Evolutionary conservation across 2,888 invertebrate species (phyloP).

Genomic region (Neoascia interrupta): DNA sequence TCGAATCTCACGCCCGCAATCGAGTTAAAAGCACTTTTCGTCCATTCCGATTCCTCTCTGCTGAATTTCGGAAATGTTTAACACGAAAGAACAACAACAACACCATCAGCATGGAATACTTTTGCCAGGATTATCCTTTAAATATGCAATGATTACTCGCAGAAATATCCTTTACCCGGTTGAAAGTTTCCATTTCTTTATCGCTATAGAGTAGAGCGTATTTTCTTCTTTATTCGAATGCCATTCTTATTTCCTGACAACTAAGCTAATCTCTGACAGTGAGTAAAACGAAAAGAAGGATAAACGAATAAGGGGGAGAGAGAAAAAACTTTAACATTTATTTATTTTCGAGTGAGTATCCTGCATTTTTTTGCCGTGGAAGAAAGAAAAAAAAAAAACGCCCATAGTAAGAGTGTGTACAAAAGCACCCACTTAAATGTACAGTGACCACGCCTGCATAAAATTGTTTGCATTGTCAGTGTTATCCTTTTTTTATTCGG

Average conservation of each 20-base stretch:
- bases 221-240: slow-evolving; percentile 43
- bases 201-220: slow-evolving; percentile 24
- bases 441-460: slow-evolving; percentile 50
- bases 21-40: slow-evolving; percentile 16
- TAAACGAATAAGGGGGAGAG: neutral
- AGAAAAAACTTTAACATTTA: slow-evolving; percentile 14
- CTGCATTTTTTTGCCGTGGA: neutral
- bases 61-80: slow-evolving; percentile 21
- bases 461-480: slow-evolving; percentile 55
- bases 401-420: slow-evolving; percentile 15
- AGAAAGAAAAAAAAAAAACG: no score
- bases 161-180: slow-evolving; percentile 49
- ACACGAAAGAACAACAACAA: slow-evolving; percentile 6
- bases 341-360: slow-evolving; percentile 5
- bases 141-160: slow-evolving; percentile 67
- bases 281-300: slow-evolving; percentile 43
- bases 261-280: slow-evolving; percentile 76
- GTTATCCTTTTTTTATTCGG: neutral
- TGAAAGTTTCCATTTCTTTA: slow-evolving; percentile 50
- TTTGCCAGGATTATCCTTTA: slow-evolving; percentile 62
- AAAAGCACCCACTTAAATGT: slow-evolving; percentile 41
- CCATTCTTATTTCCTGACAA: slow-evolving; percentile 76
- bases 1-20: slow-evolving; percentile 12
- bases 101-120: slow-evolving; percentile 23
- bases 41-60: slow-evolving; percentile 4